A percentile compares a stretch with the other conserved stretches of the same genome.
Conservation (phyloP, 2,888 invertebrate genomes). For the Euproctis similis region DNA sequence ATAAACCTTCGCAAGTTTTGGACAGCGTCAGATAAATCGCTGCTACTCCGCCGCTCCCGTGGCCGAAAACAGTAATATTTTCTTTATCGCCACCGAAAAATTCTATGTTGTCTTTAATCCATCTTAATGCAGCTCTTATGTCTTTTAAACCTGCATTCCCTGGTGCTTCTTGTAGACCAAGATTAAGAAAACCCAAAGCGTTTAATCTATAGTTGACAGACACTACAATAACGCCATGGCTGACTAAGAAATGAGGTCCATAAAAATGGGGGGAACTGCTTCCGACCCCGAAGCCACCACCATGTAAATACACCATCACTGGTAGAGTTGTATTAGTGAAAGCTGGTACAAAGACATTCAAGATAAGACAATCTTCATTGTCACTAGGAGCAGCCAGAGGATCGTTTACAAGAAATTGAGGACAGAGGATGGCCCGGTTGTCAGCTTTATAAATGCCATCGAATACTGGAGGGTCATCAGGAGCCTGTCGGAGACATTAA, state of each 20-base stretch:
- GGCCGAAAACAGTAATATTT: conserved; percentile 64
- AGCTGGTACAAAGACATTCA: conserved; percentile 58
- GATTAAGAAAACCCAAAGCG: conserved; percentile 61
- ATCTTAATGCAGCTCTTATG: conserved; percentile 60
- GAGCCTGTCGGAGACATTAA: conserved; percentile 46
- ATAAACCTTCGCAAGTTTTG: conserved; percentile 53
- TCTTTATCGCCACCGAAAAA: conserved; percentile 55
- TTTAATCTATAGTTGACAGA: conserved; percentile 70
- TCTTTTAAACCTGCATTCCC: conserved; percentile 69
- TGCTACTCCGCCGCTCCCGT: conserved; percentile 60
- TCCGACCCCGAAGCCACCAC: conserved; percentile 66
- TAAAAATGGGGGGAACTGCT: conserved; percentile 55
- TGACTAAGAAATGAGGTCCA: conserved; percentile 64
- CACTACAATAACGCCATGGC: conserved; percentile 57
- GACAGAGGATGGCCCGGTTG: conserved; percentile 47
- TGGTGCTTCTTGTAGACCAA: conserved; percentile 54
- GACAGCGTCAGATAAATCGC: conserved; percentile 60
- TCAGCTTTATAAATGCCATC: conserved; percentile 54
- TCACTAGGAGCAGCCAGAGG: conserved; percentile 56
- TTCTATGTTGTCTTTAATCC: conserved; percentile 56
- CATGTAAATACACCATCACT: conserved; percentile 68
- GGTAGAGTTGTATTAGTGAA: conserved; percentile 41
- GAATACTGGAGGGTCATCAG: conserved; percentile 42
- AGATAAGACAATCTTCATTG: conserved; percentile 62
- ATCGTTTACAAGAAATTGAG: conserved; percentile 57